Evolutionary conservation across 2,888 invertebrate species (phyloP), one percentile per base, ranked within the genome.

Genomic region (Dascillus cervinus): DNA sequence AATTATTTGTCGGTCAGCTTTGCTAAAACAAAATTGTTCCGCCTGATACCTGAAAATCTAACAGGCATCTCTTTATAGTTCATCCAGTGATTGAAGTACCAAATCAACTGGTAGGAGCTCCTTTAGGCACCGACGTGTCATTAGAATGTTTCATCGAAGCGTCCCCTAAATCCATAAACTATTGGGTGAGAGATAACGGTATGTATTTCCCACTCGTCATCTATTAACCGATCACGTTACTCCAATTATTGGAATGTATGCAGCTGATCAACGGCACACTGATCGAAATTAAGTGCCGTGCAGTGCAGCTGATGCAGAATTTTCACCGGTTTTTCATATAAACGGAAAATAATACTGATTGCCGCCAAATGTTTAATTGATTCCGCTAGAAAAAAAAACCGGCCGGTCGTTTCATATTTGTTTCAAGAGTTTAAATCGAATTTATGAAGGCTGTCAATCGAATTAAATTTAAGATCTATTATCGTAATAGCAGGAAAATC

Each of bases 71-170:
- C n/a, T n/a, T 69, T 66, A 33, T 73, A 91, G 91, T 91, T 75
- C 82, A 86, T 61, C 91, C 91, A 9, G 83, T 86, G 54, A 89
- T 91, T 58, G 85, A 86, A 68, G 89, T 90, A 43, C 90, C 90
- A 34, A 90, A 89, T 70, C 90, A 91, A 72, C 73, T 91, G 61
- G 87, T 91, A 40, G 88, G 89, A 12, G 88, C 89, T 39, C 88
- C 89, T 34, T 69, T 87, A 50, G 82, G 82, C 44, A 88, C 88
- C 43, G 85, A 89, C 66, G 88, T 90, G 56, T 79, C 79, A 14
- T 72, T 91, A 46, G 89, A 89, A 67, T 91, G 91, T 70, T 80
- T 82, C 67, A 87, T 90, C 40, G 89, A 90, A 66, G 87, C 90
- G 26, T 90, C 82, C 43, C 90, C 90, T 26, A 87, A 81, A 69